These are phyloP conservation scores for Apis cerana DNA, from an alignment of 1,140 invertebrate species.

Conservation along the genomic window DNA sequence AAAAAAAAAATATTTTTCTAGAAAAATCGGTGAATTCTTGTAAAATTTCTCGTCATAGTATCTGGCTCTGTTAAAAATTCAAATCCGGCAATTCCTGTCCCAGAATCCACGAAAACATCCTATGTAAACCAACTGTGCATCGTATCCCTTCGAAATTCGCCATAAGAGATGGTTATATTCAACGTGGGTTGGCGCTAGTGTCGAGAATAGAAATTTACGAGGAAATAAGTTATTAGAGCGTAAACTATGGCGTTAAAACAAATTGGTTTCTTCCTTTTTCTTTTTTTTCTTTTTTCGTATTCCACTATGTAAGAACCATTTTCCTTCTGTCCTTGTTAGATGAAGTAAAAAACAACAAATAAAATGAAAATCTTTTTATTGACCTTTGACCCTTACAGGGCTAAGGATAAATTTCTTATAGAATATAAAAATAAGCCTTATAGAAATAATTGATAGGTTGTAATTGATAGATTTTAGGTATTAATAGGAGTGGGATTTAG, in stretches of 20 bases:
- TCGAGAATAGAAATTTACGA: slow-evolving; percentile 48
- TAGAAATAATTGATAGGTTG: too few species aligned
- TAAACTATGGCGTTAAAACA: slow-evolving; percentile 48
- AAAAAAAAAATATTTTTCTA: too few species aligned
- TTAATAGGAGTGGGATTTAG: too few species aligned
- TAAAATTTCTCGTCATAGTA: neutral
- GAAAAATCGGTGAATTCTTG: neutral
- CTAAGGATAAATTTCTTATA: neutral
- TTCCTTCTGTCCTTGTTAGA: neutral
- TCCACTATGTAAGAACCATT: neutral
- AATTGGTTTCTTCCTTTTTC: slow-evolving; percentile 44
- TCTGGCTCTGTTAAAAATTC: too few species aligned
- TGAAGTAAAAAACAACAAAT: neutral
- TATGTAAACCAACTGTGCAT: neutral
- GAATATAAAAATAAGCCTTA: too few species aligned
- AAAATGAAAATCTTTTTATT: neutral
- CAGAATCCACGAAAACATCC: slow-evolving; percentile 5
- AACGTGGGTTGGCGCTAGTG: neutral
- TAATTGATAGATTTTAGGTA: too few species aligned
- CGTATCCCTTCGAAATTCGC: neutral
- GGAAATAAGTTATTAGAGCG: slow-evolving; percentile 47
- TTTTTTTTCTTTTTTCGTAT: neutral
- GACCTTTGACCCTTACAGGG: neutral
- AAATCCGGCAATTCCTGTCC: too few species aligned
- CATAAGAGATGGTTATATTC: slow-evolving; percentile 5